Evolutionary conservation across 2,888 invertebrate genomes (phyloP).

Genomic region (Chymomyza fuscimana): DNA sequence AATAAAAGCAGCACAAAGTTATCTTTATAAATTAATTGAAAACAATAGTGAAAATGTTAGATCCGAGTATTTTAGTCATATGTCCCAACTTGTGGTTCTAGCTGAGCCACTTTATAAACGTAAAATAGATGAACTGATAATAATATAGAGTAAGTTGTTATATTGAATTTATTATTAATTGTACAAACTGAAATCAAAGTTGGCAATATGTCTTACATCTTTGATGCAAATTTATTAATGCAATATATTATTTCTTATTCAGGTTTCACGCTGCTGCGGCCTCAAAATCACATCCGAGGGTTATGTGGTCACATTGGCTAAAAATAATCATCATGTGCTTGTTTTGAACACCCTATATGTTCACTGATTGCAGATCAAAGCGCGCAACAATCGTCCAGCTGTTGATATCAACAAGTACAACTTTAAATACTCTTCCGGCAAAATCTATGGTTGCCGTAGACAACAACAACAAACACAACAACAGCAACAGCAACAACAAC

Average conservation of each 20-base stretch:
- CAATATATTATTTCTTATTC: constrained; percentile 2
- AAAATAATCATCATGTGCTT: constrained; percentile 99
- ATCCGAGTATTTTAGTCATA: no score
- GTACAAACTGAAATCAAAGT: background rate
- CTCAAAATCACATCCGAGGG: constrained; percentile 98
- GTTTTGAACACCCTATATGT: constrained; percentile 96
- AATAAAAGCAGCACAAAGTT: no score
- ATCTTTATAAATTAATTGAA: no score
- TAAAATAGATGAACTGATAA: no score
- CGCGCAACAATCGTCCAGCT: constrained; percentile 67
- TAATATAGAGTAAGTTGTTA: no score
- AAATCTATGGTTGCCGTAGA: constrained; percentile 59
- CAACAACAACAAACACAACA: constrained; percentile 46
- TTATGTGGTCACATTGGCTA: constrained; percentile 96
- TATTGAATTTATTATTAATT: no score
- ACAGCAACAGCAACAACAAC: constrained; percentile 25
- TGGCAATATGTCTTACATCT: constrained; percentile 2
- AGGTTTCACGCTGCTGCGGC: constrained; percentile 98
- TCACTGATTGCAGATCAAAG: constrained; percentile 85
- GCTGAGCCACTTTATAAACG: no score
- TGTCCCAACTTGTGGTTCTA: no score
- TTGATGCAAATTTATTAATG: background rate
- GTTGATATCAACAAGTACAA: constrained; percentile 67
- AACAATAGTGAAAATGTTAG: no score
- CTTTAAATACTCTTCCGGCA: constrained; percentile 67